Percentiles rank a stretch among this genome's conserved stretches.
phyloP scores from a whole-genome alignment of 2,113 vertebrate species.

The Nothocercus nigrocapillus region DNA sequence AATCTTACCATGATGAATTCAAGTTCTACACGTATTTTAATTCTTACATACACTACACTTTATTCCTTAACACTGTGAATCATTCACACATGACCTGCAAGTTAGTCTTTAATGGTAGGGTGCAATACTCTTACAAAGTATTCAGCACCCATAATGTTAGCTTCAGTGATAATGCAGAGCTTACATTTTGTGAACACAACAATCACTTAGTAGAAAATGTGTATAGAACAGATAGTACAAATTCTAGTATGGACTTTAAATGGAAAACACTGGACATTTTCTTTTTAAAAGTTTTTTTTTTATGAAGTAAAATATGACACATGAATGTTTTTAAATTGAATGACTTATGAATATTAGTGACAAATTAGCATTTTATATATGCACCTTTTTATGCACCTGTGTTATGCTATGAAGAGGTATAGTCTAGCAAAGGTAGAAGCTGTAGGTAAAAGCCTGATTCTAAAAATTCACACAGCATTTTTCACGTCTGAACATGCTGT shows the following conservation, averaged over 20 bases:
- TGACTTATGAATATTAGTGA: background rate
- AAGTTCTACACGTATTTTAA: background rate
- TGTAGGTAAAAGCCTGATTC: background rate
- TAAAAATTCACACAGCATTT: background rate
- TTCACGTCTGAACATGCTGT: background rate
- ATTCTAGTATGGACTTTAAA: background rate
- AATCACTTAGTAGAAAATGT: background rate
- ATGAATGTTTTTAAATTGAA: background rate
- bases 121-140: background rate
- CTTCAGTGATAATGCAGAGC: background rate
- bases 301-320: background rate
- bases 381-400: background rate
- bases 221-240: background rate
- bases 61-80: background rate
- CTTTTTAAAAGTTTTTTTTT: background rate
- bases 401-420: background rate
- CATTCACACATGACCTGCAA: background rate
- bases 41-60: background rate
- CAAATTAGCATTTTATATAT: background rate
- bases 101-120: background rate
- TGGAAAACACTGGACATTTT: background rate
- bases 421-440: background rate
- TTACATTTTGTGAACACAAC: background rate
- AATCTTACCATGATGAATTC: background rate
- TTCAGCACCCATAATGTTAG: background rate